These are phyloP conservation scores for Crenuchus spilurus DNA, from an alignment of 2,797 vertebrate species.

Conservation along the genomic window DNA sequence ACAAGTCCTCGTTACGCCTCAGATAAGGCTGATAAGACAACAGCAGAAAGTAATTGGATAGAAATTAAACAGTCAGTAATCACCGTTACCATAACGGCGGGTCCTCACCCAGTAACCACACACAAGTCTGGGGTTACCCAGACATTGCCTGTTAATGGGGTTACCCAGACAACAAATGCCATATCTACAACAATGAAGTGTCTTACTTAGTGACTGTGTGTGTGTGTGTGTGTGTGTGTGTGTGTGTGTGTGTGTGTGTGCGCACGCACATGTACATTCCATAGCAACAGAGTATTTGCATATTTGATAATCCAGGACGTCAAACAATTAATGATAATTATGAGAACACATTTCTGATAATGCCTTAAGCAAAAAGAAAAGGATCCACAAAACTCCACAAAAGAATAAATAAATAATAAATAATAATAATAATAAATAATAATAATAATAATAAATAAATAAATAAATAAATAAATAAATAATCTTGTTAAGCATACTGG, in stretches of 20 bases:
- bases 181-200: neutral
- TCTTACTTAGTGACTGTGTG: neutral
- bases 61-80: slow-evolving; percentile 20
- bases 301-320: neutral
- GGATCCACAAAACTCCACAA: no score
- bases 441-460: no score
- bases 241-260: neutral
- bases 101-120: neutral
- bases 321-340: neutral
- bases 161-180: slow-evolving; percentile 34
- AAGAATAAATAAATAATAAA: no score
- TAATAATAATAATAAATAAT: no score
- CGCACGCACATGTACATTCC: neutral
- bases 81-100: neutral
- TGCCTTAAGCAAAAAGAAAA: no score
- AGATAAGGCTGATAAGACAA: slow-evolving; percentile 14
- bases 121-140: slow-evolving; percentile 2
- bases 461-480: no score
- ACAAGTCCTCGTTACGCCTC: slow-evolving; percentile 7
- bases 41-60: slow-evolving; percentile 13
- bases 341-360: neutral
- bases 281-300: neutral
- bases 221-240: neutral
- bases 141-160: slow-evolving; percentile 10
- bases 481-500: no score